A percentile compares a stretch with the other conserved stretches of the same genome.
phyloP scores from a whole-genome alignment of 2,888 invertebrate genomes.

The Bimastos eiseni region DNA sequence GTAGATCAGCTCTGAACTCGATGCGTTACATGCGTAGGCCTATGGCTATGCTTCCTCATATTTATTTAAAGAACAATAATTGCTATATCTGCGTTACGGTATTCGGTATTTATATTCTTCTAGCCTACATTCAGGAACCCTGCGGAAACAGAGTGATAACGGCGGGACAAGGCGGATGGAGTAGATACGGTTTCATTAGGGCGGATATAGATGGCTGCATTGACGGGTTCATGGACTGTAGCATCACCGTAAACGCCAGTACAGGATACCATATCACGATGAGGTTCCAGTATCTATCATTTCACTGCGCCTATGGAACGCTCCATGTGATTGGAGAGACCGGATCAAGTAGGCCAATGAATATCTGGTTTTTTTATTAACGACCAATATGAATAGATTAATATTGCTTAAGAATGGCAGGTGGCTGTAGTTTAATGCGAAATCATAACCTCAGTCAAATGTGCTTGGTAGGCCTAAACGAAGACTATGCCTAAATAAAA shows the following conservation, averaged over 20 bases:
- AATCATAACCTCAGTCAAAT: no score
- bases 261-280: conserved; percentile 1
- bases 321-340: neutral
- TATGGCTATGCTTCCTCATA: no score
- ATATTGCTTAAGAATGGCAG: neutral
- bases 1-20: no score
- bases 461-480: no score
- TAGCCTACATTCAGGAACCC: neutral
- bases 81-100: no score
- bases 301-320: neutral
- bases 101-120: no score
- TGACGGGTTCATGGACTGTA: neutral
- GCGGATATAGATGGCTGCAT: neutral
- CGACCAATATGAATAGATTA: neutral
- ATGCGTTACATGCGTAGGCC: no score
- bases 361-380: neutral
- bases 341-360: neutral
- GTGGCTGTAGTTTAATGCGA: no score
- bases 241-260: neutral
- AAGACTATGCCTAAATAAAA: no score
- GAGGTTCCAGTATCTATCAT: neutral
- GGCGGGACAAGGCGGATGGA: neutral
- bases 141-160: conserved; percentile 7
- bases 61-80: no score
- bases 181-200: neutral